Conservation (phyloP, 2,113 vertebrate genomes). For the Chaetorhynchus papuensis region DNA sequence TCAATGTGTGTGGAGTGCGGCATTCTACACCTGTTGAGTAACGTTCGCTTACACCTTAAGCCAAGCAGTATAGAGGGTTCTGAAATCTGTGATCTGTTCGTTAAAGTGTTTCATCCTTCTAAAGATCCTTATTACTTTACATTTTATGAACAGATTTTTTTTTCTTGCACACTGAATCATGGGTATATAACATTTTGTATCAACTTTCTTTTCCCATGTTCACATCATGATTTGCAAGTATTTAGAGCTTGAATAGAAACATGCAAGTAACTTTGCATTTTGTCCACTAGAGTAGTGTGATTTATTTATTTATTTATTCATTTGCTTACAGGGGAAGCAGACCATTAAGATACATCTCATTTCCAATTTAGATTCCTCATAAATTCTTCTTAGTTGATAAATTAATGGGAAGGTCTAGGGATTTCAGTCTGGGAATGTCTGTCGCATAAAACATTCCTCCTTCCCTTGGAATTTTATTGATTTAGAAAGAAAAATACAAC, state of each 20-base stretch:
- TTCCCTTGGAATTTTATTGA: constrained; percentile 1
- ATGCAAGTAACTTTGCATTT: background rate
- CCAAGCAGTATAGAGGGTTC: background rate
- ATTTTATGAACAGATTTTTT: background rate
- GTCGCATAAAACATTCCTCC: background rate
- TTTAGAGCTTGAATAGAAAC: background rate
- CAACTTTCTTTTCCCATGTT: background rate
- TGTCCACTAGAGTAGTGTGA: background rate
- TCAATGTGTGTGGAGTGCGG: background rate
- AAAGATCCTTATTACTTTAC: background rate
- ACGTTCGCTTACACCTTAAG: background rate
- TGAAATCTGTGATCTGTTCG: background rate
- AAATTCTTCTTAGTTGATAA: constrained; percentile 1
- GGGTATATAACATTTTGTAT: background rate
- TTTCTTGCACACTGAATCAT: background rate
- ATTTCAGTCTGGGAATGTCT: background rate
- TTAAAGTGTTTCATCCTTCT: background rate
- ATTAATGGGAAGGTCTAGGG: background rate
- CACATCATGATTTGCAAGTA: background rate
- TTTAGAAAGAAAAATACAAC: background rate
- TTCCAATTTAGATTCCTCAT: constrained; percentile 33
- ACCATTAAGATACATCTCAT: background rate
- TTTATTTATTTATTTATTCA: constrained; percentile 44
- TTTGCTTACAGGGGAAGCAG: background rate
- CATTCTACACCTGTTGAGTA: background rate